Evolutionary conservation across 2,797 vertebrate genomes (phyloP).

Genomic region (Myripristis jacobus): DNA sequence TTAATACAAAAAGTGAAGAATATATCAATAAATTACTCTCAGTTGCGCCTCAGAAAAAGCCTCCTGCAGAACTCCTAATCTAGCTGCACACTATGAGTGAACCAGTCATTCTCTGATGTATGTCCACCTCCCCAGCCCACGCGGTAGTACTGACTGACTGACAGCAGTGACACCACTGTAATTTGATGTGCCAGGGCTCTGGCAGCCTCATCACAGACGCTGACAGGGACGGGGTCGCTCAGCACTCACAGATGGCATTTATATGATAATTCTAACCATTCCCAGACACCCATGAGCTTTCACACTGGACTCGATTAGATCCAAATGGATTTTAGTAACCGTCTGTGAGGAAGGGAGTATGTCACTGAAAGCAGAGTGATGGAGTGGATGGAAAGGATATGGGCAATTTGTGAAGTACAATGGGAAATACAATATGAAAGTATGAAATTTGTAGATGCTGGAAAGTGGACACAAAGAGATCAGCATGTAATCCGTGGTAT

Average conservation of each 20-base stretch:
- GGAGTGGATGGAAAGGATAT: conserved; percentile 53
- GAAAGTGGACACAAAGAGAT: conserved; percentile 7
- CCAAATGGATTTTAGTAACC: conserved; percentile 76
- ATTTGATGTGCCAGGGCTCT: conserved; percentile 74
- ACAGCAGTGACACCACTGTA: conserved; percentile 70
- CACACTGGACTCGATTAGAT: conserved; percentile 73
- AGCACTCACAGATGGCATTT: conserved; percentile 78
- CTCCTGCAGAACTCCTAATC: conserved; percentile 54
- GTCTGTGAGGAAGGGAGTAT: conserved; percentile 62
- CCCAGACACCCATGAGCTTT: conserved; percentile 72
- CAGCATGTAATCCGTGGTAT: background rate
- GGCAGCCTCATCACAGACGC: conserved; percentile 75
- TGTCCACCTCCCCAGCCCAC: conserved; percentile 47
- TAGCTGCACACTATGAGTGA: conserved; percentile 45
- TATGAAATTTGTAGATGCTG: conserved; percentile 8
- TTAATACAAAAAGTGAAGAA: conserved; percentile 34
- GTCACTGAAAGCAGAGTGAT: conserved; percentile 59
- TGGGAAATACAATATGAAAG: too few species aligned
- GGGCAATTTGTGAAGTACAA: conserved; percentile 67
- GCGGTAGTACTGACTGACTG: conserved; percentile 55
- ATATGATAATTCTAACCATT: conserved; percentile 80
- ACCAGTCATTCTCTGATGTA: conserved; percentile 62
- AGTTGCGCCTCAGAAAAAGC: conserved; percentile 19
- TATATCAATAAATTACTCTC: conserved; percentile 41
- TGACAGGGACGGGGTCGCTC: conserved; percentile 57